phyloP scores from a whole-genome alignment of 2,888 invertebrate genomes.

The Drosophila monieri region DNA sequence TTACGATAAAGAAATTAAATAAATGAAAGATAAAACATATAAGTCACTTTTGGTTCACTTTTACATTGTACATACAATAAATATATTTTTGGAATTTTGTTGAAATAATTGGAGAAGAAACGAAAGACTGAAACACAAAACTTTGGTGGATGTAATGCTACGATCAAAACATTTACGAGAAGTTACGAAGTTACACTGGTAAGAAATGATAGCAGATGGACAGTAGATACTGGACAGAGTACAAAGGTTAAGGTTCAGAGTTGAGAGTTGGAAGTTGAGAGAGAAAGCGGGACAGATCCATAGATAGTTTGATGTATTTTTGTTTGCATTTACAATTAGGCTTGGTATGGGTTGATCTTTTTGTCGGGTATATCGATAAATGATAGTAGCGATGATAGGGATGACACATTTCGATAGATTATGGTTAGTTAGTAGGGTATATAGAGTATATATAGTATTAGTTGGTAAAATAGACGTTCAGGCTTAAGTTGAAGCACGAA shows the following conservation, averaged over 20 bases:
- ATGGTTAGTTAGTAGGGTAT: constrained; percentile 30
- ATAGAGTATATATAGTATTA: constrained; percentile 29
- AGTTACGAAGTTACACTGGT: constrained; percentile 5
- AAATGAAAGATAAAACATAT: not conserved
- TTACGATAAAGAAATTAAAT: constrained; percentile 5
- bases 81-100: constrained; percentile 33
- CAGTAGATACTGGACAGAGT: constrained; percentile 10
- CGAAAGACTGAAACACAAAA: constrained; percentile 4
- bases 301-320: not conserved
- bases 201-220: constrained; percentile 17
- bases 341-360: not conserved
- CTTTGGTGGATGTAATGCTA: constrained; percentile 15
- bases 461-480: constrained; percentile 38
- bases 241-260: constrained; percentile 4
- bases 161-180: constrained; percentile 21
- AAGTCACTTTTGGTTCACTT: constrained; percentile 26
- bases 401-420: constrained; percentile 2
- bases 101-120: constrained; percentile 14
- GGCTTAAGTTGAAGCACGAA: constrained; percentile 65
- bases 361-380: not conserved
- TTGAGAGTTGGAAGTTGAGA: constrained; percentile 6
- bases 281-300: constrained; percentile 10
- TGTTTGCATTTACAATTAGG: not conserved
- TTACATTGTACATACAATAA: not conserved
- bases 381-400: not conserved